Conservation (phyloP, 2,888 invertebrate species). For the Drosophila putrida region DNA sequence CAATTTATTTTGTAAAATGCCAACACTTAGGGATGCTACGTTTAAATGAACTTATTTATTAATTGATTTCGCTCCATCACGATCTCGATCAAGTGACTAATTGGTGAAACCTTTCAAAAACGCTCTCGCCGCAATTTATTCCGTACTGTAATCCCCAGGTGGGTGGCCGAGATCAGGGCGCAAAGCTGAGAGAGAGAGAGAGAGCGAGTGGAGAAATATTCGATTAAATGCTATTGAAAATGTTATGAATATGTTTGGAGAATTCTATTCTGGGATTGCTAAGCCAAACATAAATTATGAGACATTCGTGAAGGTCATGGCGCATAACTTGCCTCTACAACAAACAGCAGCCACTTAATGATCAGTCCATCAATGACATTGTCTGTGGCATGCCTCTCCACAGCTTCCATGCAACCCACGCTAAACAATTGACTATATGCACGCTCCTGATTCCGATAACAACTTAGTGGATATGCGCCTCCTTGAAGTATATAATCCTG, state of each 20-base stretch:
- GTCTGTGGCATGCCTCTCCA: slow-evolving; percentile 72
- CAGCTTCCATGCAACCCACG: slow-evolving; percentile 68
- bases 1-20: slow-evolving; percentile 41
- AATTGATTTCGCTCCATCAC: slow-evolving; percentile 15
- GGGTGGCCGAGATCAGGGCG: slow-evolving; percentile 72
- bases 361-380: slow-evolving; percentile 75
- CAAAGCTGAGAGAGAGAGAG: slow-evolving; percentile 56
- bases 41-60: slow-evolving; percentile 2
- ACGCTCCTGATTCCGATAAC: slow-evolving; percentile 63
- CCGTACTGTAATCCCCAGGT: slow-evolving; percentile 80
- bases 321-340: slow-evolving; percentile 72
- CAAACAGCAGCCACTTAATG: slow-evolving; percentile 78
- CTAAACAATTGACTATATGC: slow-evolving; percentile 54
- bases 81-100: slow-evolving; percentile 17
- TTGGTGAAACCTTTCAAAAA: slow-evolving; percentile 49
- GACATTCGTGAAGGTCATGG: slow-evolving; percentile 32
- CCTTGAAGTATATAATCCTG: slow-evolving; percentile 75
- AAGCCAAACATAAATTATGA: slow-evolving; percentile 53
- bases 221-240: slow-evolving; percentile 11
- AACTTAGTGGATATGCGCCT: slow-evolving; percentile 69
- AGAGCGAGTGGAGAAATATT: slow-evolving; percentile 8
- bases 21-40: slow-evolving; percentile 38
- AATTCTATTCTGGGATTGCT: slow-evolving; percentile 42
- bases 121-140: slow-evolving; percentile 78
- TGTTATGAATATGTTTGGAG: not conserved